Conservation (phyloP, 2,888 invertebrate species). For the Agonopterix subpropinquella region DNA sequence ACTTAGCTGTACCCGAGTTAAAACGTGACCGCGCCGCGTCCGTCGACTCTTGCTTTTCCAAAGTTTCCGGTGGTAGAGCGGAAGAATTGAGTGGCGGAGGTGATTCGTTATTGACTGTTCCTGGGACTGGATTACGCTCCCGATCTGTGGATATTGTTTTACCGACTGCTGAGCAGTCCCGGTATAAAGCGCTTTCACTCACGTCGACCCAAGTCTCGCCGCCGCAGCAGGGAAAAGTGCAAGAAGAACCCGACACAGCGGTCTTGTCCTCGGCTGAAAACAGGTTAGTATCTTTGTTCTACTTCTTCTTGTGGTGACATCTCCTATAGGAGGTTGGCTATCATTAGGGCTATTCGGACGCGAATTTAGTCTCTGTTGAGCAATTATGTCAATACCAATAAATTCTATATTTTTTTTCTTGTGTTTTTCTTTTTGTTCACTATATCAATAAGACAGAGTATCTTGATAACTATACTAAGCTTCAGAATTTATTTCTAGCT, state of each 20-base stretch:
- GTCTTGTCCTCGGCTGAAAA: slow-evolving; percentile 30
- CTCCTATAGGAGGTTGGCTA: no score
- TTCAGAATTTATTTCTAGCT: no score
- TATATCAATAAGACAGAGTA: no score
- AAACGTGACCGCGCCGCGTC: slow-evolving; percentile 91
- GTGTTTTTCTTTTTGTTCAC: no score
- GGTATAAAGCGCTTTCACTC: slow-evolving; percentile 88
- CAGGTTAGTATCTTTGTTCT: slow-evolving; percentile 42
- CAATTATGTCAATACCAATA: no score
- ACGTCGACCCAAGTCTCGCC: slow-evolving; percentile 68
- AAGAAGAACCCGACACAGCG: slow-evolving; percentile 29
- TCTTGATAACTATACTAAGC: no score
- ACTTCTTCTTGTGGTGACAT: not conserved
- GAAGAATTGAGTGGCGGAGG: slow-evolving; percentile 82
- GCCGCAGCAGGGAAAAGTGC: slow-evolving; percentile 28
- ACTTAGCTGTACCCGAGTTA: slow-evolving; percentile 87
- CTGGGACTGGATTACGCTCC: slow-evolving; percentile 83
- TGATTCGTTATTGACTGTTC: slow-evolving; percentile 79
- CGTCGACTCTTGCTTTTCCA: slow-evolving; percentile 90
- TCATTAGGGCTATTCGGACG: no score
- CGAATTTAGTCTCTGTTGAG: slow-evolving; percentile 8
- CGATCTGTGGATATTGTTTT: slow-evolving; percentile 92
- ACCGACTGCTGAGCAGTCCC: slow-evolving; percentile 89
- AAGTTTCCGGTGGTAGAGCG: slow-evolving; percentile 82
- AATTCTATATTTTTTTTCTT: no score